Base-by-base conservation (phyloP, 1,140 invertebrate genomes). In the Tribolium castaneum region DNA sequence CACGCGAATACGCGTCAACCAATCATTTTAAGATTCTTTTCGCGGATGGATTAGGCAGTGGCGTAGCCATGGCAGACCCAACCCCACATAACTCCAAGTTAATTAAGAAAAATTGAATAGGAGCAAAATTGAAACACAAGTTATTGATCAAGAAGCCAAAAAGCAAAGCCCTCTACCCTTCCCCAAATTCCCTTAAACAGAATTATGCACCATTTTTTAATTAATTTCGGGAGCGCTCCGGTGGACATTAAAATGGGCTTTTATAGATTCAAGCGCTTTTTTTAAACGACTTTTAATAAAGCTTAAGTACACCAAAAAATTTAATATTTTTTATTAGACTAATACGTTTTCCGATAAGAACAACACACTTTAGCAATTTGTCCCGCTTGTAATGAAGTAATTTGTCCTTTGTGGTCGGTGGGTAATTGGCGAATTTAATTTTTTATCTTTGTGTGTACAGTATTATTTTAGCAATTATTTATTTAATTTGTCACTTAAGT, bases 11-110 rank as follows among this genome's bases (percentile, higher is more conserved):
- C 59, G 2, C 59, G 2, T 34, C 59, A 22, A 66, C 59, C 59
- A 35, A 66, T 66, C 59, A 66, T 66, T 66, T 66, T 66, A 34
- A 12, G 59, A 66, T 66, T 45, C 10, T 35, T 59, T 56, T 14
- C 52, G 52, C 54, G 54, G 54, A 59, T 56, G 52, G 52, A 59
- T 59, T 59, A 59, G 9, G 14, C 54, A 22, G 52, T 16, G 52
- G 9, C 12, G 52, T 12, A 9, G 12, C 52, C 52, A 9, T 12
- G 52, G 13, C 0, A 30, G 6, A 30, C 39, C 39, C 9, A 45
- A 45, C 39, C 39, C 39, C 39, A 45, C 39, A 45, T 6, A 6
- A 10, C 7, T 45, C n/a, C 5, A 45, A 59, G 6, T 19, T 59
- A 59, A 59, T 59, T 22, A 59, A 12, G 22, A 59, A 59, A 59